These are phyloP conservation scores for Halichondria panicea DNA, from an alignment of 37 sponge, comb jelly and placozoan species.

Conservation along the genomic window DNA sequence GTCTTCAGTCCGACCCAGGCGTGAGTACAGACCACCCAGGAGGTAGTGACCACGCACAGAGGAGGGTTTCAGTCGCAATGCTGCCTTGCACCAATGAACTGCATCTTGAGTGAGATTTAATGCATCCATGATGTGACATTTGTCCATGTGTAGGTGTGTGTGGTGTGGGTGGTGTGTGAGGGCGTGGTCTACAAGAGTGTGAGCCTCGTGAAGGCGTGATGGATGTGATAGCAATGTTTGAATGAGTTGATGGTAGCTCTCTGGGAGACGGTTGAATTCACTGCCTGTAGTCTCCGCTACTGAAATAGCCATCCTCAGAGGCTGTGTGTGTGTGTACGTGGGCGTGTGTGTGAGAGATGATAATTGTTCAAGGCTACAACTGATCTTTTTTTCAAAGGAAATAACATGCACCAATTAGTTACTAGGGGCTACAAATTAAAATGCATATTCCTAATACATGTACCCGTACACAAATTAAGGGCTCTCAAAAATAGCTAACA, in stretches of 20 bases:
- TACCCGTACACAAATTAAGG: too few species aligned
- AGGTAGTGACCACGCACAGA: slow-evolving; percentile 41
- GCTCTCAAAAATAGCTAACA: too few species aligned
- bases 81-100: slow-evolving; percentile 2
- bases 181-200: not conserved
- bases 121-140: slow-evolving; percentile 51
- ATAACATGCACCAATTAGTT: too few species aligned
- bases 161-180: not conserved
- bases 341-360: not conserved
- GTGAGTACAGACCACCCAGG: slow-evolving; percentile 43
- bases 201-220: slow-evolving; percentile 13
- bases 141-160: not conserved
- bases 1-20: slow-evolving; percentile 9
- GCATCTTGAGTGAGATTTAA: slow-evolving; percentile 49
- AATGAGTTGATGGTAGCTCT: slow-evolving; percentile 10
- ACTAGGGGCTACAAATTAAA: too few species aligned
- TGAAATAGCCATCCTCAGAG: slow-evolving; percentile 22
- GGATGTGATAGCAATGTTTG: not conserved
- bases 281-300: not conserved
- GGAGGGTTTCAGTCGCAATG: slow-evolving; percentile 21
- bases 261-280: not conserved
- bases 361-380: not conserved
- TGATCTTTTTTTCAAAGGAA: too few species aligned
- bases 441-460: too few species aligned
- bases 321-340: slow-evolving; percentile 14